Conservation (phyloP, 2,888 invertebrate genomes). For the Melanophora roralis region DNA sequence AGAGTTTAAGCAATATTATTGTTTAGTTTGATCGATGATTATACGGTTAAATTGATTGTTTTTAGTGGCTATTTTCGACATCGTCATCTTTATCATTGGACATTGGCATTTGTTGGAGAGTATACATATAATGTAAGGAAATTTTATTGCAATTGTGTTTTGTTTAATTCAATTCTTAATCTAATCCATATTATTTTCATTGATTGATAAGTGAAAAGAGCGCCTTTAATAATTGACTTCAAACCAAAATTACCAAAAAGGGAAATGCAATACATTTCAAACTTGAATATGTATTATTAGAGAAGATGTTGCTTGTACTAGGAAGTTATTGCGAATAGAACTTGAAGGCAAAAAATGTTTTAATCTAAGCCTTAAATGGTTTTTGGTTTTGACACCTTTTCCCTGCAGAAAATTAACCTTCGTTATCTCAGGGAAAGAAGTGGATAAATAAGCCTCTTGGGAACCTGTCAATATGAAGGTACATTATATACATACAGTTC, state of each 20-base stretch:
- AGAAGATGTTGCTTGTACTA: too few species aligned
- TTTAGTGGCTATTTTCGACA: slow-evolving; percentile 52
- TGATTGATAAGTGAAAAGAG: slow-evolving; percentile 63
- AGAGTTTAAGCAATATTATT: slow-evolving; percentile 50
- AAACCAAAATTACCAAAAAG: slow-evolving; percentile 25
- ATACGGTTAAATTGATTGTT: slow-evolving; percentile 45
- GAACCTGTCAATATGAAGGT: too few species aligned
- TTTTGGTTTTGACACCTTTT: too few species aligned
- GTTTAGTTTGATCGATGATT: background rate
- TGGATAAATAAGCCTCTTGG: too few species aligned
- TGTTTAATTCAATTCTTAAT: slow-evolving; percentile 15
- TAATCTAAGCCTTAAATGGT: too few species aligned
- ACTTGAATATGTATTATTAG: too few species aligned
- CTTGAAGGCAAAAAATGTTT: too few species aligned
- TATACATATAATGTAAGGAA: slow-evolving; percentile 41
- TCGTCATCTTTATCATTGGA: slow-evolving; percentile 24
- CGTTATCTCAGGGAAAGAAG: too few species aligned
- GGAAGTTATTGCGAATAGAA: too few species aligned
- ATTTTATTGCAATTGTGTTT: slow-evolving; percentile 33
- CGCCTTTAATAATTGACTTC: slow-evolving; percentile 55
- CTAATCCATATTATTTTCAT: slow-evolving; percentile 33
- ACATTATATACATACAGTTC: too few species aligned
- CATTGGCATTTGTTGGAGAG: slow-evolving; percentile 13
- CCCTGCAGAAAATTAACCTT: too few species aligned
- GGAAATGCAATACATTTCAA: background rate